These are phyloP conservation scores for Andrena praecox DNA, from an alignment of 2,888 invertebrate genomes.

Conservation along the genomic window DNA sequence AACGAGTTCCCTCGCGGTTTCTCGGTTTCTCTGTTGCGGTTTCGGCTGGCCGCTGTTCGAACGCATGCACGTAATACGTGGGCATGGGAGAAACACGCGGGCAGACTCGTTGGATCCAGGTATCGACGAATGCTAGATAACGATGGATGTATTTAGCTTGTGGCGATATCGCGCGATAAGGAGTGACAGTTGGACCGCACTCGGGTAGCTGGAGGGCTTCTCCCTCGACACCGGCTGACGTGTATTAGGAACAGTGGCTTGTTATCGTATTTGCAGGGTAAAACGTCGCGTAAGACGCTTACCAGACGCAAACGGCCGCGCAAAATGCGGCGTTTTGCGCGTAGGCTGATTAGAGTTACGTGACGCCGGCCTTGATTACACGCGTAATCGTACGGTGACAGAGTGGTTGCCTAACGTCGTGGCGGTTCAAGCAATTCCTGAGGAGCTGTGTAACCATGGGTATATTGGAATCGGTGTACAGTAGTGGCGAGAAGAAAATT, in stretches of 20 bases:
- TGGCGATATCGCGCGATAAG: neutral
- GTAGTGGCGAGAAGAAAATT: neutral
- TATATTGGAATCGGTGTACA: neutral
- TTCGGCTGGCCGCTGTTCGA: neutral
- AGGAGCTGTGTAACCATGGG: neutral
- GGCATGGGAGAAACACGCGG: neutral
- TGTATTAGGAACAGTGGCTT: slow-evolving; percentile 38
- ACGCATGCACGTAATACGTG: neutral
- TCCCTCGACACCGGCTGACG: neutral
- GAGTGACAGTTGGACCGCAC: no score
- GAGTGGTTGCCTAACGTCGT: slow-evolving; percentile 28
- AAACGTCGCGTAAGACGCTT: slow-evolving; percentile 39
- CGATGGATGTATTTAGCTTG: neutral
- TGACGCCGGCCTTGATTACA: slow-evolving; percentile 60
- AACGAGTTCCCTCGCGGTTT: slow-evolving; percentile 30
- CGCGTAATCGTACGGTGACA: slow-evolving; percentile 43
- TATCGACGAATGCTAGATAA: neutral
- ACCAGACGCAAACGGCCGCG: slow-evolving; percentile 5
- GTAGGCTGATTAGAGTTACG: slow-evolving; percentile 59
- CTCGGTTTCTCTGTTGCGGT: slow-evolving; percentile 48
- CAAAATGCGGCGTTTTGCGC: slow-evolving; percentile 14
- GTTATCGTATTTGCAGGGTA: slow-evolving; percentile 40
- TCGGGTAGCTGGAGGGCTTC: neutral
- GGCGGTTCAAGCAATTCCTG: neutral
- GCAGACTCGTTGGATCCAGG: neutral